Evolutionary conservation across 2,797 vertebrate species (phyloP).

Genomic region (Gymnothorax javanicus): DNA sequence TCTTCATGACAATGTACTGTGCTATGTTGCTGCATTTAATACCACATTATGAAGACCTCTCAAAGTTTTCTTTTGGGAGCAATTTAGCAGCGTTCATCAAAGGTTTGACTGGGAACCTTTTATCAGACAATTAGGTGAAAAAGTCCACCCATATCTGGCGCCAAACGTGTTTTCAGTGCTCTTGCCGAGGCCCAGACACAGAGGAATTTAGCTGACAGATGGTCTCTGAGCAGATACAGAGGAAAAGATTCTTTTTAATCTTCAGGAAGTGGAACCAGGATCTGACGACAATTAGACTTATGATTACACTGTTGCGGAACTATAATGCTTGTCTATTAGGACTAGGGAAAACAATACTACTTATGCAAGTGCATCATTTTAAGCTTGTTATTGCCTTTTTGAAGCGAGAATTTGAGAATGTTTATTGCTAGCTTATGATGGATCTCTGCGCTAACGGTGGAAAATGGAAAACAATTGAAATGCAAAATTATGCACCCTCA

Average conservation of each 20-base stretch:
- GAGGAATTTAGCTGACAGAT: background rate
- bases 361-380: background rate
- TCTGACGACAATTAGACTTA: background rate
- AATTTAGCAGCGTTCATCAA: background rate
- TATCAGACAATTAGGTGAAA: too few species aligned
- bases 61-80: background rate
- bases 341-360: background rate
- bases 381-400: background rate
- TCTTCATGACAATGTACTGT: too few species aligned
- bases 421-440: background rate
- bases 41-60: background rate
- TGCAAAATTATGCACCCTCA: background rate
- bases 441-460: background rate
- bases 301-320: background rate
- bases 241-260: background rate
- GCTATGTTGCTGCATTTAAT: background rate
- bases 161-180: background rate
- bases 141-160: background rate
- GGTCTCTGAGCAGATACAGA: background rate
- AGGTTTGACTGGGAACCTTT: background rate
- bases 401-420: background rate
- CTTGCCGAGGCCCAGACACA: background rate
- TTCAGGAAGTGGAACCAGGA: background rate
- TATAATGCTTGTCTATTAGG: background rate
- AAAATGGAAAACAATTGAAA: background rate